Base-by-base conservation (phyloP, 2,113 vertebrate species). In the Chauna torquata region DNA sequence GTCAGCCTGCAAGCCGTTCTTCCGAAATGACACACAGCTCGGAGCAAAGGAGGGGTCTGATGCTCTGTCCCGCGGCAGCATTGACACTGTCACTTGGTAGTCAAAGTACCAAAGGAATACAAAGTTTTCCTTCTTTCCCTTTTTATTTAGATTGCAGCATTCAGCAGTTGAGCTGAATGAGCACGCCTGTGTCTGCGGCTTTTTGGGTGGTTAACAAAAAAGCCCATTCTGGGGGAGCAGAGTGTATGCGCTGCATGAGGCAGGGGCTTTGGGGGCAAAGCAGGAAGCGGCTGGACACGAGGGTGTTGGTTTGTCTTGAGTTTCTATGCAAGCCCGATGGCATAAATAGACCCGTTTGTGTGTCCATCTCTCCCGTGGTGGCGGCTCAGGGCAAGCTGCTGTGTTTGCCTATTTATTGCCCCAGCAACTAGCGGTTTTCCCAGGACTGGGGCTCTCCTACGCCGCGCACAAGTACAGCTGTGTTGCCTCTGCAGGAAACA, bases 341-440 rank as follows among this genome's bases (percentile, higher is more conserved):
- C 70, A 52, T 57, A 88, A 94, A 95, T 7, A 86, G 93, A 80
- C 75, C 70, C 0, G 3, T 82, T 90, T 94, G 85, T 96, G 93
- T 94, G 92, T 62, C 90, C 91, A 82, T 82, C 57, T 76, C 38
- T 76, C 82, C 81, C 24, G 42, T 1, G 0, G 20, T 6, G 62
- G 94, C 87, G 84, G 93, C 78, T 76, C 30, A 7, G 82, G 77
- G 70, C 90, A 92, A 90, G 85, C 79, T 90, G 85, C 79, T 85
- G 75, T 40, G 50, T 76, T 91, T 72, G 75, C 42, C 81, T 76
- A 2, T 89, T 93, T 82, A 45, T 24, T 81, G 65, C 91, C 3
- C 14, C 49, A 71, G 81, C 49, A 79, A 55, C 42, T 42, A 72
- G 69, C 2, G 86, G 24, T 80, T 70, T 50, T 81, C 72, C 61